Evolutionary conservation across 2,888 invertebrate genomes (phyloP).

Genomic region (Euproctis similis): DNA sequence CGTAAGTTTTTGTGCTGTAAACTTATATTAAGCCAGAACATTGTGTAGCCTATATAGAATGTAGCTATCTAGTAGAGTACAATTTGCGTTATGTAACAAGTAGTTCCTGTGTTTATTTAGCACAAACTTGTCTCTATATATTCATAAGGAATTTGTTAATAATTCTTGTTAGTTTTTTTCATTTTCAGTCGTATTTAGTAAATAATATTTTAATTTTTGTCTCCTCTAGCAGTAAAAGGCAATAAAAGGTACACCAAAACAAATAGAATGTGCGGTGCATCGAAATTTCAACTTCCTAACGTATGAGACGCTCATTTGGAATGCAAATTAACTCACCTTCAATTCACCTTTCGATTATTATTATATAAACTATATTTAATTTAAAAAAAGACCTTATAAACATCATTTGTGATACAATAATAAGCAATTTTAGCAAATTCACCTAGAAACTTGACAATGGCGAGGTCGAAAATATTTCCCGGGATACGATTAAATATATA

Average conservation of each 20-base stretch:
- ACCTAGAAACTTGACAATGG: constrained; percentile 42
- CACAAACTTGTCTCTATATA: too few species aligned
- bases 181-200: too few species aligned
- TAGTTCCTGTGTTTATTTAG: too few species aligned
- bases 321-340: constrained; percentile 32
- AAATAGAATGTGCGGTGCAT: constrained; percentile 7
- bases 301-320: constrained; percentile 9
- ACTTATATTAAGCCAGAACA: too few species aligned
- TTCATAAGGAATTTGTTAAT: too few species aligned
- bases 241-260: constrained; percentile 4
- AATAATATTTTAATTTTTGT: too few species aligned
- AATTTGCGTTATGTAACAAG: too few species aligned
- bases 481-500: constrained; percentile 45
- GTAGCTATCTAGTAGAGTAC: too few species aligned
- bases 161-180: too few species aligned
- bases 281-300: constrained; percentile 14
- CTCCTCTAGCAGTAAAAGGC: neutral
- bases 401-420: constrained; percentile 33
- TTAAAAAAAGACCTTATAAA: constrained; percentile 28
- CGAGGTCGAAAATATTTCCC: constrained; percentile 44
- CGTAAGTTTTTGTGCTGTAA: too few species aligned
- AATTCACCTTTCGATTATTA: constrained; percentile 17
- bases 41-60: too few species aligned
- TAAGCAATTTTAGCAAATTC: constrained; percentile 33
- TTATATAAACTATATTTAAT: constrained; percentile 28